A percentile compares a stretch with the other conserved stretches of the same genome.
Evolutionary conservation across 2,113 vertebrate genomes (phyloP).

Genomic region (Cottus gobio): DNA sequence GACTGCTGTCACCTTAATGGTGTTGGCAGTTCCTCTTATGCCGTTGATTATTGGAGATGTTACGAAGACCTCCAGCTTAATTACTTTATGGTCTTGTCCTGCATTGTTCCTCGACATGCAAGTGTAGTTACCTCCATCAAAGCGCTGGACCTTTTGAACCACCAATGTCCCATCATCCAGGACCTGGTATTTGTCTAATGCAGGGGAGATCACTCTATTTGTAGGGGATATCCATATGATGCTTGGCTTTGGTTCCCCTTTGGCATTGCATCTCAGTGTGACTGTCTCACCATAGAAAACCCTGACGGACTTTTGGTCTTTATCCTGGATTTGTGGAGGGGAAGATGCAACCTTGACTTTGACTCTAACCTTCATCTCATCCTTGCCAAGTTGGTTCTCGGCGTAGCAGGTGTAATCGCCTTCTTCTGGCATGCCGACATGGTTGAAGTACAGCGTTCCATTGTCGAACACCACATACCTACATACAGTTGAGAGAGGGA

Average conservation of each 20-base stretch:
- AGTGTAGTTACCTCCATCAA: conserved; percentile 93
- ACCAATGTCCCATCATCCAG: conserved; percentile 87
- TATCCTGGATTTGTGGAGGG: conserved; percentile 82
- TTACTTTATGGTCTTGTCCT: conserved; percentile 85
- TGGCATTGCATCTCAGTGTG: conserved; percentile 83
- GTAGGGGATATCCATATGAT: conserved; percentile 90
- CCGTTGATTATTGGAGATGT: conserved; percentile 88
- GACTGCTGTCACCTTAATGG: conserved; percentile 77
- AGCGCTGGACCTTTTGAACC: conserved; percentile 88
- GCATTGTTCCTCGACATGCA: conserved; percentile 86
- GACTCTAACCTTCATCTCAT: conserved; percentile 89
- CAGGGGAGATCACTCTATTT: conserved; percentile 79
- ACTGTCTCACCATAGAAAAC: conserved; percentile 86
- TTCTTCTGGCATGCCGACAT: conserved; percentile 87
- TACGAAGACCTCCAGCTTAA: conserved; percentile 83
- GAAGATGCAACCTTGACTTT: conserved; percentile 85
- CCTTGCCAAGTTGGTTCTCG: conserved; percentile 91
- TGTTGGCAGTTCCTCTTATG: conserved; percentile 67
- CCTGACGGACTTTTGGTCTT: conserved; percentile 63
- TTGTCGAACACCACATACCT: conserved; percentile 93
- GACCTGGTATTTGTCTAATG: conserved; percentile 87
- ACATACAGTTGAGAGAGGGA: neutral
- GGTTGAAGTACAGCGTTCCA: conserved; percentile 91
- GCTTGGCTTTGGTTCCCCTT: conserved; percentile 85
- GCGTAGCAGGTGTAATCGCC: conserved; percentile 95